A percentile compares a stretch with the other conserved stretches of the same genome.
phyloP scores from a whole-genome alignment of 2,113 vertebrate species.

The Hydropotes inermis region DNA sequence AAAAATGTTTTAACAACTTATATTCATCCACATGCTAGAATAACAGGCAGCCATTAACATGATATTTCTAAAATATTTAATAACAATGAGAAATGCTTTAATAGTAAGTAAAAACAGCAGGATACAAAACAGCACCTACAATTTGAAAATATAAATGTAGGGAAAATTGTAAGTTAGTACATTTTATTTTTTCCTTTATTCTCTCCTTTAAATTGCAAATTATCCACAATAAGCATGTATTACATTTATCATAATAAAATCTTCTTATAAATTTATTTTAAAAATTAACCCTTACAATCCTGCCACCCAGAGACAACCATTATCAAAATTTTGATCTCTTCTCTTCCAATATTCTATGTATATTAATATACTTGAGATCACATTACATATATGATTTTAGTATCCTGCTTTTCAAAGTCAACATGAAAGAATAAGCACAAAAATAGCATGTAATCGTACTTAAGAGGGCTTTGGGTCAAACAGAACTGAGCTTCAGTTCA shows the following conservation, averaged over 20 bases:
- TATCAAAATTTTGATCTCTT: not conserved
- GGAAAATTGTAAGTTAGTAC: not conserved
- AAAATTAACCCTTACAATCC: not conserved
- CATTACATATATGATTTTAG: not conserved
- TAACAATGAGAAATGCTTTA: not conserved
- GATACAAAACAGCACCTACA: not conserved
- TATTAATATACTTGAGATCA: not conserved
- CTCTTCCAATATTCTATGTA: not conserved
- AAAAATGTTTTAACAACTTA: not conserved
- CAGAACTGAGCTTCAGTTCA: not conserved
- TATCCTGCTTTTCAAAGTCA: not conserved
- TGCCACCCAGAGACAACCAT: not conserved
- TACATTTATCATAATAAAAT: slow-evolving; percentile 1
- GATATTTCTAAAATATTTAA: slow-evolving; percentile 17
- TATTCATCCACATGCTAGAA: not conserved
- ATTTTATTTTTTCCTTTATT: not conserved
- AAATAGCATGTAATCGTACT: not conserved
- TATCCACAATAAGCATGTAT: not conserved
- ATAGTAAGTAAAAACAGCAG: slow-evolving; percentile 22
- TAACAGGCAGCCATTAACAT: not conserved
- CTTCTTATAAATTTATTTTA: not conserved
- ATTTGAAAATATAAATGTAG: not conserved
- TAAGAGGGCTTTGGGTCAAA: not conserved
- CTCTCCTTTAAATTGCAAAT: not conserved
- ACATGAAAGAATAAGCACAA: not conserved